Evolutionary conservation across 2,888 invertebrate genomes (phyloP).

Genomic region (Netelia virgata): DNA sequence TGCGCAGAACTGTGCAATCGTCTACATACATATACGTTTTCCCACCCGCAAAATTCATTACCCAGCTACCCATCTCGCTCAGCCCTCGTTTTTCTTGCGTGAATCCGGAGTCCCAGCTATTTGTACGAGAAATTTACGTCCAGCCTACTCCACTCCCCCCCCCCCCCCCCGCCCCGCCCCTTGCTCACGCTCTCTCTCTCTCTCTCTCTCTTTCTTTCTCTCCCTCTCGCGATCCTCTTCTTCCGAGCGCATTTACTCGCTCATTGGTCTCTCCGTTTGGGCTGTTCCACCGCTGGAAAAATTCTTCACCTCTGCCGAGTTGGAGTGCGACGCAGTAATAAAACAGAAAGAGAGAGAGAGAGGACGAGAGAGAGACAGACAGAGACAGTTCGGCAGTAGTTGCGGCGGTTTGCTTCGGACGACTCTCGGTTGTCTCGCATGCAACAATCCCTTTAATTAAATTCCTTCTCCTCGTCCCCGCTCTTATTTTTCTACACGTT

Average conservation of each 20-base stretch:
- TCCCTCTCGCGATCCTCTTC: background rate
- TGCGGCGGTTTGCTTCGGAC: conserved; percentile 57
- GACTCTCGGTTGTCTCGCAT: conserved; percentile 47
- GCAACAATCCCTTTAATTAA: conserved; percentile 66
- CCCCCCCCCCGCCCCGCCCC: background rate
- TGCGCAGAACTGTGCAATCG: background rate
- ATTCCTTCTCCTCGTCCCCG: conserved; percentile 18
- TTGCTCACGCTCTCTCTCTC: background rate
- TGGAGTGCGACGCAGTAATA: conserved; percentile 27
- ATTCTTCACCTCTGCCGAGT: conserved; percentile 44
- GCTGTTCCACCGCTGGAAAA: conserved; percentile 56
- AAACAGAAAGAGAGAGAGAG: conserved; percentile 11
- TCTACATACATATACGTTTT: conserved; percentile 27
- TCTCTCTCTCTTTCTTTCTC: background rate
- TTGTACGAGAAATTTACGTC: conserved; percentile 74
- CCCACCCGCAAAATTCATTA: conserved; percentile 75
- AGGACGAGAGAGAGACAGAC: conserved; percentile 8
- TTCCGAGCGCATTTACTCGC: background rate
- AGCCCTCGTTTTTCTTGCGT: conserved; percentile 52
- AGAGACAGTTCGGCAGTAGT: conserved; percentile 53
- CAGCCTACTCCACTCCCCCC: conserved; percentile 5
- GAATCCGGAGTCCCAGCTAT: conserved; percentile 59
- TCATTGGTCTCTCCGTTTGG: conserved; percentile 39
- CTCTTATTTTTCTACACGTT: conserved; percentile 7
- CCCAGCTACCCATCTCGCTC: conserved; percentile 59